A percentile compares a stretch with the other conserved stretches of the same genome.
Evolutionary conservation across 1,140 invertebrate species (phyloP).

Genomic region (Papilio dardanus): DNA sequence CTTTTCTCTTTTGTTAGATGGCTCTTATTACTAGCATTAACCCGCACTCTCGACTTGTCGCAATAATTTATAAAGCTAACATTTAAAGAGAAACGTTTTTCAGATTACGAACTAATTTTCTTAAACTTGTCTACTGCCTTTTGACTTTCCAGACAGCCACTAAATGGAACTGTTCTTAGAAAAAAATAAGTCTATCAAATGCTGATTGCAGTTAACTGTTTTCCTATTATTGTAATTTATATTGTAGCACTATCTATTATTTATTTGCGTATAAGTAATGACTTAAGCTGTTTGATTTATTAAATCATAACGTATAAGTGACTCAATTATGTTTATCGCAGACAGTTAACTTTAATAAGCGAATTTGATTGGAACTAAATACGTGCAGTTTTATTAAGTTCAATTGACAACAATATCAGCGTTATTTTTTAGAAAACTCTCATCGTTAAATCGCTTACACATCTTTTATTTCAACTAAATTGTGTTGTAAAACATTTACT

Average conservation of each 20-base stretch:
- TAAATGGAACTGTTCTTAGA: too few species aligned
- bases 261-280: too few species aligned
- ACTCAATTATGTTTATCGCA: constrained; percentile 1
- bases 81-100: neutral
- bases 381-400: neutral
- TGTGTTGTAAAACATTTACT: neutral
- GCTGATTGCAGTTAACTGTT: too few species aligned
- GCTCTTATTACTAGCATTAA: neutral
- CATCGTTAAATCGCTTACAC: neutral
- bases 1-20: constrained; percentile 15
- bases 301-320: neutral
- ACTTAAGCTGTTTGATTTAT: neutral
- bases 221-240: too few species aligned
- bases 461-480: neutral
- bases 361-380: constrained; percentile 1
- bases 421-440: neutral
- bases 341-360: constrained; percentile 41
- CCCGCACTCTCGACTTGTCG: neutral
- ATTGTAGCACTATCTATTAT: too few species aligned
- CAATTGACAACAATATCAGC: neutral
- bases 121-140: too few species aligned
- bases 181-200: too few species aligned
- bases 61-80: neutral
- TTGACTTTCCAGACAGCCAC: too few species aligned
- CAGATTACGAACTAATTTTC: too few species aligned